Percentiles rank a stretch among this genome's conserved stretches.
Conservation (phyloP, 2,888 invertebrate species). For the Drosophila antonietae region DNA sequence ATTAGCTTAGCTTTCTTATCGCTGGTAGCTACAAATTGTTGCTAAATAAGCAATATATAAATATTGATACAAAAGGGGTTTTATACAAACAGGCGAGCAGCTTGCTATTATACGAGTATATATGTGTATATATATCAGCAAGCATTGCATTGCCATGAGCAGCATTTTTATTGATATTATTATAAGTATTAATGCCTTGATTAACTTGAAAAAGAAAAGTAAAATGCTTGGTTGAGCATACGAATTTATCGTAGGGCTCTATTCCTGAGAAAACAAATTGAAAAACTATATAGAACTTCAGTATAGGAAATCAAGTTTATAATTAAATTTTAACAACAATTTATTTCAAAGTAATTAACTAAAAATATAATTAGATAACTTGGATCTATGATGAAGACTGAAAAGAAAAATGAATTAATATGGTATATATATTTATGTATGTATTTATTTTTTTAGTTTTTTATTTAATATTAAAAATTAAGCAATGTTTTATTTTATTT, state of each 20-base stretch:
- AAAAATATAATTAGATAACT: neutral
- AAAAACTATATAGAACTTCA: neutral
- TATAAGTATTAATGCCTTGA: neutral
- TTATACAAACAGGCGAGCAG: neutral
- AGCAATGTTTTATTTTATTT: too few relatives aligned
- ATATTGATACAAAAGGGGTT: neutral
- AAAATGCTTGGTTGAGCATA: too few relatives aligned
- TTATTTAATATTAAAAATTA: too few relatives aligned
- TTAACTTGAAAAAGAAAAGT: too few relatives aligned
- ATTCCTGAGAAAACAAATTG: neutral
- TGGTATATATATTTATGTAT: too few relatives aligned
- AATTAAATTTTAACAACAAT: too few relatives aligned
- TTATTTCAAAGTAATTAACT: neutral
- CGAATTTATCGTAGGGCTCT: neutral
- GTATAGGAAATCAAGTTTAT: neutral
- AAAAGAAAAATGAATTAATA: too few relatives aligned
- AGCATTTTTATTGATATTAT: neutral
- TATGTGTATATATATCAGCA: neutral
- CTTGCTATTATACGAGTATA: neutral
- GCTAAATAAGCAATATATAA: neutral
- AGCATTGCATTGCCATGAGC: neutral
- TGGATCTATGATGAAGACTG: neutral
- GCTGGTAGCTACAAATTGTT: neutral
- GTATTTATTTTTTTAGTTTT: neutral
- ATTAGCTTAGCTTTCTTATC: neutral